Conservation (phyloP, 2,797 vertebrate species). For the Aldrovandia affinis region DNA sequence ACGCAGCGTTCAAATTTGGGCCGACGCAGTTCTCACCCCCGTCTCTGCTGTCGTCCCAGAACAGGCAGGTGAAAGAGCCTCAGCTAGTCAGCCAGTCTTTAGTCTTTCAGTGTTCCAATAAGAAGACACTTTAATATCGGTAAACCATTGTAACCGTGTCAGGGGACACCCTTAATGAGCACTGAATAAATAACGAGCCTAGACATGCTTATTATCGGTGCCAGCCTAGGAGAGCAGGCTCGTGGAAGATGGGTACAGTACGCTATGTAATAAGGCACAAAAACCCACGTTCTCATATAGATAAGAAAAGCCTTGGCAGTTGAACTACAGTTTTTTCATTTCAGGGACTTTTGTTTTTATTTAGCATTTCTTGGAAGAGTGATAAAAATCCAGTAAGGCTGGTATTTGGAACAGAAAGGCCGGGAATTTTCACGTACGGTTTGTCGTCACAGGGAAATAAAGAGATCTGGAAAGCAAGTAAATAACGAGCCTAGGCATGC, state of each 20-base stretch:
- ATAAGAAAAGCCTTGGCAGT: background rate
- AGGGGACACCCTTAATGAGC: constrained; percentile 52
- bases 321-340: background rate
- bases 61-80: constrained; percentile 7
- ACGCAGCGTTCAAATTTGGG: background rate
- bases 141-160: constrained; percentile 55
- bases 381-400: background rate
- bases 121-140: constrained; percentile 57
- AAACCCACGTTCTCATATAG: background rate
- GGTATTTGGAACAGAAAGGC: background rate
- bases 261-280: background rate
- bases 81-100: constrained; percentile 40
- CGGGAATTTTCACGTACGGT: too few relatives aligned
- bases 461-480: background rate
- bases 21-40: background rate
- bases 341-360: background rate
- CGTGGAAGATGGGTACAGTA: background rate
- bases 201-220: constrained; percentile 35
- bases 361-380: background rate
- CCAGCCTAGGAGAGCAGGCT: constrained; percentile 36
- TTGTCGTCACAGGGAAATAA: too few relatives aligned
- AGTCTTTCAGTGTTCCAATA: constrained; percentile 50
- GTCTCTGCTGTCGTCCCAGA: background rate
- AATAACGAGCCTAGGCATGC: constrained; percentile 42
- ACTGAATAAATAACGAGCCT: constrained; percentile 47